Percentiles rank a stretch among this genome's conserved stretches.
phyloP scores from a whole-genome alignment of 2,888 invertebrate genomes.

The Plagiodera versicolora region DNA sequence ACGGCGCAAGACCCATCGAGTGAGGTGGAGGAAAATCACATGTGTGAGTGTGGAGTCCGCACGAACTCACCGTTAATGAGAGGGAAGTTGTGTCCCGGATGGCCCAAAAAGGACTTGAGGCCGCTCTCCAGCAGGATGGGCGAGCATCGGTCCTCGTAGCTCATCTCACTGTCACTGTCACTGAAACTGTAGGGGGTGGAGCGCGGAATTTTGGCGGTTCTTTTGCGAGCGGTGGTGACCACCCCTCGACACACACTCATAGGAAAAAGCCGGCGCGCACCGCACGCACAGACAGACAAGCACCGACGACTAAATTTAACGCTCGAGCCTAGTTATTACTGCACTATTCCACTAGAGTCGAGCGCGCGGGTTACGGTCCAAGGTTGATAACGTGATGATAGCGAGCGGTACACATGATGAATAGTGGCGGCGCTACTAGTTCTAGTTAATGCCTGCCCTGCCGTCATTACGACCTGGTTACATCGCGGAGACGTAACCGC shows the following conservation, averaged over 20 bases:
- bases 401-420: constrained; percentile 45
- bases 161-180: constrained; percentile 71
- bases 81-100: constrained; percentile 80
- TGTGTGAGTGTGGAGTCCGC: too few relatives aligned
- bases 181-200: constrained; percentile 53
- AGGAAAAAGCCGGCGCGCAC: constrained; percentile 29
- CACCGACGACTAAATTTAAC: constrained; percentile 49
- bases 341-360: constrained; percentile 50
- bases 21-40: constrained; percentile 28
- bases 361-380: constrained; percentile 52
- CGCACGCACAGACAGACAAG: constrained; percentile 25
- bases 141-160: constrained; percentile 84
- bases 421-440: constrained; percentile 38
- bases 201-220: constrained; percentile 55
- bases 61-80: constrained; percentile 72
- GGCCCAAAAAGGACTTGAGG: constrained; percentile 82
- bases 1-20: constrained; percentile 27
- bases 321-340: constrained; percentile 48
- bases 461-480: too few relatives aligned
- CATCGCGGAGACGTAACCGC: constrained; percentile 49
- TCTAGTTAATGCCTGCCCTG: too few relatives aligned
- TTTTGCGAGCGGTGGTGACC: constrained; percentile 38
- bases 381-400: constrained; percentile 51
- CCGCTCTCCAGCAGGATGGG: constrained; percentile 87
- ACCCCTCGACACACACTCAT: constrained; percentile 40